phyloP scores from a whole-genome alignment of 2,888 invertebrate genomes.

The Scaptodrosophila latifasciaeformis region DNA sequence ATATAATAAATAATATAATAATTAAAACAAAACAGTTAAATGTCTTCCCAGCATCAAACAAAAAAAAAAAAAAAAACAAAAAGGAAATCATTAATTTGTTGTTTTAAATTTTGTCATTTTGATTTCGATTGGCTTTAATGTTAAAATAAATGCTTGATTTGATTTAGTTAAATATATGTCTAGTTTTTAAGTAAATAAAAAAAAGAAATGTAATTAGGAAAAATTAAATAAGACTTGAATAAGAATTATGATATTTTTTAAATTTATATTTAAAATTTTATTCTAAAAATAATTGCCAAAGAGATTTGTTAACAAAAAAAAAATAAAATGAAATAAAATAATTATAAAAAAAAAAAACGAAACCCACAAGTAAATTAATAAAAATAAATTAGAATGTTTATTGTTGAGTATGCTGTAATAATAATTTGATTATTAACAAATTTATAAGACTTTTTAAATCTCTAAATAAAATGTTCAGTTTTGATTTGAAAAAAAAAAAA shows the following conservation, averaged over 20 bases:
- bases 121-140: background rate
- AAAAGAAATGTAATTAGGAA: slow-evolving; percentile 11
- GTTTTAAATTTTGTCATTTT: too few species aligned
- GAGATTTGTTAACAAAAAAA: slow-evolving; percentile 38
- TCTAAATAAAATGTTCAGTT: background rate
- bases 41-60: too few species aligned
- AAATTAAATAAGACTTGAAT: slow-evolving; percentile 21
- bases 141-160: slow-evolving; percentile 1
- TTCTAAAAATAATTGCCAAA: slow-evolving; percentile 34
- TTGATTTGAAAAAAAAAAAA: background rate
- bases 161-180: slow-evolving; percentile 1
- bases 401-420: background rate
- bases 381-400: slow-evolving; percentile 1
- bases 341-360: background rate
- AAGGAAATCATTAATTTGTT: too few species aligned
- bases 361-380: too few species aligned
- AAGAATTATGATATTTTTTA: slow-evolving; percentile 14
- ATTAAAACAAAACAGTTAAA: too few species aligned
- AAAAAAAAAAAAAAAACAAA: too few species aligned
- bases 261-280: background rate
- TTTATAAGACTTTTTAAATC: background rate
- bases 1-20: too few species aligned
- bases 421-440: background rate
- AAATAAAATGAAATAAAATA: background rate
- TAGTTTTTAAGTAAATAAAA: slow-evolving; percentile 8